A percentile compares a stretch with the other conserved stretches of the same genome.
These are phyloP conservation scores for Cryptus armator DNA, from an alignment of 2,888 invertebrate species.

Conservation along the genomic window DNA sequence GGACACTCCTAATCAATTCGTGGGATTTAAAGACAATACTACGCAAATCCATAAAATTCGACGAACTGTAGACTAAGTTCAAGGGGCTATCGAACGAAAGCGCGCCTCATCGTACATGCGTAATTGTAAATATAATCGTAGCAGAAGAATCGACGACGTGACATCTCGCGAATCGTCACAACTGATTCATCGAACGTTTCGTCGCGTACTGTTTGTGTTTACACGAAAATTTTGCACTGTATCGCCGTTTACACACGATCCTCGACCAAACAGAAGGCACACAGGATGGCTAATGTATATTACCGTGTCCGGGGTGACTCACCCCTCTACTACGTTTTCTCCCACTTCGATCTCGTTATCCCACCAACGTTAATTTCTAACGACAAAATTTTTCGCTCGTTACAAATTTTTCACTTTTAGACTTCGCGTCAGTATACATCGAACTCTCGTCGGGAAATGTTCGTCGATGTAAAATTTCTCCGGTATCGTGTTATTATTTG, in stretches of 20 bases:
- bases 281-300: constrained; percentile 30
- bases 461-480: constrained; percentile 6
- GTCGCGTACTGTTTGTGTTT: constrained; percentile 10
- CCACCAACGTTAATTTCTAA: constrained; percentile 9
- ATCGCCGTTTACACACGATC: constrained; percentile 34
- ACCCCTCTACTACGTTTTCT: constrained; percentile 9
- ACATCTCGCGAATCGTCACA: neutral
- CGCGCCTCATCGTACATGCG: constrained; percentile 21
- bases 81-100: neutral
- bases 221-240: constrained; percentile 32
- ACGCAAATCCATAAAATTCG: neutral
- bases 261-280: constrained; percentile 26
- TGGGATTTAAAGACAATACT: neutral
- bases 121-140: constrained; percentile 39
- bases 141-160: constrained; percentile 6
- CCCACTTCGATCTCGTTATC: constrained; percentile 2
- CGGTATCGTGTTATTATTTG: neutral
- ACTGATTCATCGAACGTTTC: constrained; percentile 33
- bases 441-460: constrained; percentile 25
- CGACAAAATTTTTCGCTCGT: constrained; percentile 13
- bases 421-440: constrained; percentile 29
- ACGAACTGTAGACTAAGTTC: constrained; percentile 1
- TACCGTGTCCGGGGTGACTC: constrained; percentile 39
- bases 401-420: constrained; percentile 1
- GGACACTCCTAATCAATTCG: neutral